Base-by-base conservation (phyloP, 35 echinoderm and acorn worm genomes). In the Heliocidaris erythrogramma region DNA sequence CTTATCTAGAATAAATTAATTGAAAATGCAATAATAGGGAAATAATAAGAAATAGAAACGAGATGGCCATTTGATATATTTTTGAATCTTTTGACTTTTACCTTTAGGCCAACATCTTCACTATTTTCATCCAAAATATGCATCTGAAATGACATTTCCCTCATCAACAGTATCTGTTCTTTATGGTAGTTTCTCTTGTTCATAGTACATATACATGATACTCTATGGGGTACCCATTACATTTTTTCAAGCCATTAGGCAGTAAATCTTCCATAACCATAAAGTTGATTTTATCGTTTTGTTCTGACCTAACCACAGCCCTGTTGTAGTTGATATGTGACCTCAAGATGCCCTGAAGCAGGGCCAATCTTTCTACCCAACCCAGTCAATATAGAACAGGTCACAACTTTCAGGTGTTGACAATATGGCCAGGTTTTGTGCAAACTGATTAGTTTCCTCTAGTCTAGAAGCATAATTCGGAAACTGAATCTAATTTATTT, bases 321-420 rank as follows among this genome's bases (percentile, higher is more conserved):
- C 87, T 89, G 47, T 48, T 47, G 87, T 48, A 89, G 87, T 14
- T 84, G 69, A 18, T 89, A 78, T 78, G 65, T 78, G 65, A 78
- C 65, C 65, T 78, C 65, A 78, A 78, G 65, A 78, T 78, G 65
- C 18, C 65, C 65, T 24, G 17, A 78, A 78, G 87, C 87, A 42
- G 87, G 87, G 87, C 87, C 47, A 13, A 89, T 48, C 87, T 89
- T 32, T 42, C 87, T 86, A 89, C 5, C 6, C 24, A 48, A 56
- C 17, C 48, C 49, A 59, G 35, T 42, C 35, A 42, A 42, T 42
- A 42, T 91, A 59, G 14, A 92, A 92, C 50, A 49, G 49, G 47
- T 92, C 59, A 49, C 90, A 56, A 92, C 31, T 91, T 59, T 56
- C 91, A 92, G 91, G 91, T 92, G 91, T 92, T 59, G 48, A 24